Base-by-base conservation (phyloP, 2,797 vertebrate species). In the Periophthalmus magnuspinnatus region DNA sequence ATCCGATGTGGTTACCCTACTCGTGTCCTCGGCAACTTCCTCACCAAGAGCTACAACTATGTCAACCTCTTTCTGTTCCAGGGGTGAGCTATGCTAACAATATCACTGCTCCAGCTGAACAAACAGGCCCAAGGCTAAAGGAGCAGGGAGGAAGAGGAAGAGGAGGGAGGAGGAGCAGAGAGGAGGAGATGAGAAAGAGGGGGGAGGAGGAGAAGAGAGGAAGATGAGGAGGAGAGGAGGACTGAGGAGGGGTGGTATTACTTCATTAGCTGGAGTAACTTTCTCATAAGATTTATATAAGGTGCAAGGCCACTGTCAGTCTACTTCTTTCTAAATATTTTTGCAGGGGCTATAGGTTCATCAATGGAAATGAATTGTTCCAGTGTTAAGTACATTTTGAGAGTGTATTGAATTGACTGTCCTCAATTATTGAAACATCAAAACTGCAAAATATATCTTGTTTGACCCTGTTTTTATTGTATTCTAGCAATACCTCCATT, bases 21-120 rank as follows among this genome's bases (percentile, higher is more conserved):
- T 16, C 95, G 97, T 1, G 95, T 99, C 67, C 95, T 99, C 71
- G 98, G 98, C 61, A 99, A 99, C 94, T 99, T 99, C 89, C 96
- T 99, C 84, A 99, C 98, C 59, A 99, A 99, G 90, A 99, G 97
- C 90, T 98, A 99, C 85, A 99, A 99, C 88, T 99, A 99, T 3
- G 93, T 96, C 92, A 99, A 99, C 92, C 95, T 99, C 74, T 99
- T 99, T 92, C 93, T 99, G 79, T 99, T 99, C 89, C 97, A 99
- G 92, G 98, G 97, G 98, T 99, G 90, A 95, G 96, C 86, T 57
- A 24, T 2, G 1, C 64, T 45, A 2, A 45, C 63, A 45, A 34
- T 28, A 24, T 75, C 36, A 45, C 70, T 75, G 36, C 69, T 77
- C 66, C 76, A 84, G 74, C 74, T 80, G 82, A 52, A 36, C 45